Percentiles rank a stretch among this genome's conserved stretches.
phyloP scores from a whole-genome alignment of 2,888 invertebrate genomes.

The Salticus scenicus region DNA sequence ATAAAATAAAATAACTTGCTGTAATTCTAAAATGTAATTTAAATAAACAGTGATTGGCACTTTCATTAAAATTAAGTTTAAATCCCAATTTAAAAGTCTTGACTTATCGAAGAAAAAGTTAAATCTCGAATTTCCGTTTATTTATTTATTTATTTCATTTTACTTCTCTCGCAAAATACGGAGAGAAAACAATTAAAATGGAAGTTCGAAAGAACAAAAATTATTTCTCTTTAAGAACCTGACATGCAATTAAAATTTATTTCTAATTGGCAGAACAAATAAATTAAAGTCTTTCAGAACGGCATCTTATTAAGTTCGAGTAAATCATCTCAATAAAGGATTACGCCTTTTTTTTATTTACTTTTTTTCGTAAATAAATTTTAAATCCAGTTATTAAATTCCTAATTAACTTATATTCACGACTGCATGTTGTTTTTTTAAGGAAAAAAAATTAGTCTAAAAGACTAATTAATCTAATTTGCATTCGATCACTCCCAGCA shows the following conservation, averaged over 20 bases:
- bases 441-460: neutral
- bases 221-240: neutral
- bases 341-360: neutral
- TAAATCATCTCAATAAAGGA: neutral
- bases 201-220: neutral
- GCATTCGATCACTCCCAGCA: neutral
- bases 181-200: neutral
- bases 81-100: constrained; percentile 61
- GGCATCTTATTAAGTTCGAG: neutral
- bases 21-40: too few species aligned
- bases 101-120: neutral
- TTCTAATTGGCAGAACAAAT: neutral
- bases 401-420: neutral
- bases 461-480: neutral
- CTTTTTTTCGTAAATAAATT: constrained; percentile 9
- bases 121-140: too few species aligned
- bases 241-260: constrained; percentile 1
- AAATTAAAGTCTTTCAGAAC: neutral
- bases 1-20: too few species aligned
- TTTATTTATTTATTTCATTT: neutral
- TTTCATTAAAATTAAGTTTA: constrained; percentile 63
- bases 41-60: neutral
- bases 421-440: neutral
- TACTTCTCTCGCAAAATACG: neutral
- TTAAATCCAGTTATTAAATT: neutral